Conservation (phyloP, 2,888 invertebrate species). For the Podotricha telesiphe region DNA sequence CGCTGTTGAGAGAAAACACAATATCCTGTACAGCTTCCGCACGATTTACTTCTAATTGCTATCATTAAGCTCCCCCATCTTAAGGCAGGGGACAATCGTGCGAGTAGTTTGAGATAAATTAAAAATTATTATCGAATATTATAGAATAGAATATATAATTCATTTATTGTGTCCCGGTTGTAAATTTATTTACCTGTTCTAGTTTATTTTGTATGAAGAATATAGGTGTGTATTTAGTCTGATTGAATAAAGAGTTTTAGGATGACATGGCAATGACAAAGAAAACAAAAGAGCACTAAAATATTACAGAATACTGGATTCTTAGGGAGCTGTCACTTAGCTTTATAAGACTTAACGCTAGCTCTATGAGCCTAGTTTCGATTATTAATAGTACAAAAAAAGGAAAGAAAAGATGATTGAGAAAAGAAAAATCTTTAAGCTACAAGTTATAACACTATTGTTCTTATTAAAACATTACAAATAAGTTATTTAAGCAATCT, state of each 20-base stretch:
- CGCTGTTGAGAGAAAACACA: conserved; percentile 71
- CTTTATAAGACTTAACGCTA: too few species aligned
- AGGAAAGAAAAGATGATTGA: neutral
- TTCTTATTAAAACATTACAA: neutral
- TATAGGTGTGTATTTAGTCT: too few species aligned
- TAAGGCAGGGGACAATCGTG: conserved; percentile 3
- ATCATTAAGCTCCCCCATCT: conserved; percentile 45
- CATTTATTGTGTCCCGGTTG: neutral
- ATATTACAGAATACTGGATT: too few species aligned
- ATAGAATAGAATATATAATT: too few species aligned
- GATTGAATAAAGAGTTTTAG: too few species aligned
- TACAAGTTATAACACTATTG: neutral
- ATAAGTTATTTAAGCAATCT: conserved; percentile 16
- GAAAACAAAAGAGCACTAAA: too few species aligned
- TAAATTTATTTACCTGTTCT: too few species aligned
- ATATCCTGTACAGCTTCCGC: conserved; percentile 69
- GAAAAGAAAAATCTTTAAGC: neutral
- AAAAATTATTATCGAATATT: conserved; percentile 8
- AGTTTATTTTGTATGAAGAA: too few species aligned
- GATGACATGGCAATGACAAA: too few species aligned
- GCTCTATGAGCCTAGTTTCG: too few species aligned
- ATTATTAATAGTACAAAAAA: too few species aligned
- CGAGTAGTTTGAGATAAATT: neutral
- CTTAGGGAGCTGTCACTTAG: too few species aligned
- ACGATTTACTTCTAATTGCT: conserved; percentile 71